phyloP scores from a whole-genome alignment of 1,140 invertebrate species.

The Drosophila bocki region DNA sequence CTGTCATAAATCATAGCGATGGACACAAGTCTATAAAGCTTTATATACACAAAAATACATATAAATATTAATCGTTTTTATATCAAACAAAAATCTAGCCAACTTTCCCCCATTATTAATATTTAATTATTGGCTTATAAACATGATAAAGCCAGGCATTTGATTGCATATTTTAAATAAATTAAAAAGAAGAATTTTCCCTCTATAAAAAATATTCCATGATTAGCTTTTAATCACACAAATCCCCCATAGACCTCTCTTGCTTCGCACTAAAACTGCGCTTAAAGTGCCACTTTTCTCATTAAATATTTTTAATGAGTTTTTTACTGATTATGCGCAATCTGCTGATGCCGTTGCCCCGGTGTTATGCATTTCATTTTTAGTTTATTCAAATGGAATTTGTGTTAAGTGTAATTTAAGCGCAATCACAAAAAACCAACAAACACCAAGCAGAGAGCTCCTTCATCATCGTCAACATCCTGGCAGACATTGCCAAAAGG shows the following conservation, averaged over 20 bases:
- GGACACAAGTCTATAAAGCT: background rate
- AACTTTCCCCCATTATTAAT: background rate
- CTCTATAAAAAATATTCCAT: background rate
- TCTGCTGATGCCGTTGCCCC: background rate
- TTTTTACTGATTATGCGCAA: slow-evolving; percentile 17
- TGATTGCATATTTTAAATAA: background rate
- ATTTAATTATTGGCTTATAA: background rate
- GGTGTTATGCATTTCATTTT: slow-evolving; percentile 22
- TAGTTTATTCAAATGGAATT: slow-evolving; percentile 66
- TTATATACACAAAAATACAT: too few species aligned
- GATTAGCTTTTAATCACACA: slow-evolving; percentile 16
- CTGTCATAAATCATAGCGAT: background rate
- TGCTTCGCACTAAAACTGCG: slow-evolving; percentile 6
- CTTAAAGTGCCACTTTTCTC: slow-evolving; percentile 6
- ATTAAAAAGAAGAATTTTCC: background rate
- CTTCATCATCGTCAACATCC: slow-evolving; percentile 34
- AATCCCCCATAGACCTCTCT: slow-evolving; percentile 5
- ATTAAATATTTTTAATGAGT: slow-evolving; percentile 38
- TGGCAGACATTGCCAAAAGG: slow-evolving; percentile 42
- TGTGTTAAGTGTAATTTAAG: slow-evolving; percentile 56
- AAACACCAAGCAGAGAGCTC: slow-evolving; percentile 2
- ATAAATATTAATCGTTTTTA: background rate
- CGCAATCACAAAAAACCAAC: slow-evolving; percentile 52
- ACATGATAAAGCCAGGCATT: background rate
- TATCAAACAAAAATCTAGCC: background rate